phyloP scores from a whole-genome alignment of 35 echinoderm and acorn worm species.

The Diadema setosum region DNA sequence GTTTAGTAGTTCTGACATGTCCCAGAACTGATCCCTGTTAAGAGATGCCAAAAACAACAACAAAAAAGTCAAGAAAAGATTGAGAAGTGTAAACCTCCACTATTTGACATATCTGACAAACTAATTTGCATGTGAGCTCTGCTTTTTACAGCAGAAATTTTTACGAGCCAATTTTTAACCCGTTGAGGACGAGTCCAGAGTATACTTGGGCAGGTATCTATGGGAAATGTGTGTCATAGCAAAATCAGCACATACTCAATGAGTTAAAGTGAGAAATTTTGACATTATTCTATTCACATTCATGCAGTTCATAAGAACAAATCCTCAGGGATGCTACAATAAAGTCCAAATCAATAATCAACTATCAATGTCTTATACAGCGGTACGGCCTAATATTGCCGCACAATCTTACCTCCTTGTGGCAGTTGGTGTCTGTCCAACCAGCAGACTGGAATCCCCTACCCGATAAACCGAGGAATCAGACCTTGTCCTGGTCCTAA shows the following conservation, averaged over 20 bases:
- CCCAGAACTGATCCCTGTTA: conserved; percentile 45
- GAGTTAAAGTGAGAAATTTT: neutral
- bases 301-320: neutral
- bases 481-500: neutral
- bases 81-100: neutral
- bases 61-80: neutral
- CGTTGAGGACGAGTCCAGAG: too few relatives aligned
- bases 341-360: neutral
- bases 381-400: neutral
- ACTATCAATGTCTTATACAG: neutral
- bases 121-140: too few relatives aligned
- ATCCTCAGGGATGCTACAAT: neutral
- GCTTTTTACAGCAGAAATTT: too few relatives aligned
- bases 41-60: neutral
- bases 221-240: too few relatives aligned
- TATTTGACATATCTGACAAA: too few relatives aligned
- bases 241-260: too few relatives aligned
- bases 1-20: conserved; percentile 30
- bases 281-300: too few relatives aligned
- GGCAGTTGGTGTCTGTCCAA: conserved; percentile 72
- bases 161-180: neutral
- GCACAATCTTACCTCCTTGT: conserved; percentile 50
- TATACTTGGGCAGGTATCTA: too few relatives aligned
- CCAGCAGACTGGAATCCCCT: conserved; percentile 46
- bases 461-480: neutral